Base-by-base conservation (phyloP, 2,113 vertebrate species). In the Cyanistes caeruleus region DNA sequence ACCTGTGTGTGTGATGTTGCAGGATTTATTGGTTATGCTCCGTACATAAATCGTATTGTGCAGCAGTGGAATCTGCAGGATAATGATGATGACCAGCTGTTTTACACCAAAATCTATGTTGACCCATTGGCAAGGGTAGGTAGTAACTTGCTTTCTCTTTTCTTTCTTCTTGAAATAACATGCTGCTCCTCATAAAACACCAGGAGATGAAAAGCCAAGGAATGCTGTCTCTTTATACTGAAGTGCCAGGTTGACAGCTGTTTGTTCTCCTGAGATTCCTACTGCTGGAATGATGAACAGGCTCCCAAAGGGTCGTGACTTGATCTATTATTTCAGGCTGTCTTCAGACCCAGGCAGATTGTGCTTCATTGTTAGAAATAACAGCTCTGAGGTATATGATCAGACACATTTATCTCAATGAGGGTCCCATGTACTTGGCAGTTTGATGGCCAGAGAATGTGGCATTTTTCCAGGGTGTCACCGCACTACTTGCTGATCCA, bases 81-180 rank as follows among this genome's bases (percentile, higher is more conserved):
- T 96, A 99, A 99, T 76, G 99, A 99, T 60, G 99, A 99, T 37
- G 99, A 99, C 96, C 99, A 99, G 95, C 99, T 99, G 44, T 99
- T 99, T 97, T 99, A 99, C 95, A 99, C 99, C 28, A 99, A 99
- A 98, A 98, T 99, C 96, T 99, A 99, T 86, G 72, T 99, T 96
- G 98, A 99, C 87, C 98, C 98, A 31, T 76, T 98, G 83, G 98
- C 99, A 92, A 98, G 99, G 97, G 99, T 99, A 96, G 96, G 99
- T 97, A 68, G 63, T 48, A 33, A 46, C 49, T 90, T 1, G 1
- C 25, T 60, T 69, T 89, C 70, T 92, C 33, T 46, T 93, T 93
- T 84, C 55, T 89, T 81, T 79, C 37, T 75, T 21, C 80, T 92
- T 93, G 84, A 60, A 94, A 64, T 62, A 82, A 65, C 56, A 58